These are phyloP conservation scores for Erebia palarica DNA, from an alignment of 2,888 invertebrate genomes.

Conservation along the genomic window DNA sequence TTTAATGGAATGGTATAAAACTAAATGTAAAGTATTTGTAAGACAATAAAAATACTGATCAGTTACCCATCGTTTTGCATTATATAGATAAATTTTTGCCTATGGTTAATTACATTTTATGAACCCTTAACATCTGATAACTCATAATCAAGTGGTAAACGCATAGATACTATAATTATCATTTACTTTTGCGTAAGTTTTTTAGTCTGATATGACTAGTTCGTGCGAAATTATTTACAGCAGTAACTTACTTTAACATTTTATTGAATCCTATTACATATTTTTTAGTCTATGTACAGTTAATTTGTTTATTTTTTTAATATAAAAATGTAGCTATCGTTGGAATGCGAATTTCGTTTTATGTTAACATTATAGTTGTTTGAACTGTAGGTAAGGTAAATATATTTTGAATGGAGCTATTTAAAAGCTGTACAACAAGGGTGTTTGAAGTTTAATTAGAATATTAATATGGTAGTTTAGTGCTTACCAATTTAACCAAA, in stretches of 20 bases:
- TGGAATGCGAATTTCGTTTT: slow-evolving; percentile 17
- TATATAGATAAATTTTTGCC: not conserved
- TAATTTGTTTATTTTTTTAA: slow-evolving; percentile 20
- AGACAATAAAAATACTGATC: no score
- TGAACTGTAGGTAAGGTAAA: not conserved
- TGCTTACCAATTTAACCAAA: slow-evolving; percentile 7
- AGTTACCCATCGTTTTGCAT: no score
- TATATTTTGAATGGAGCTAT: not conserved
- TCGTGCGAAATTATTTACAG: slow-evolving; percentile 48
- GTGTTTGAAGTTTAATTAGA: no score
- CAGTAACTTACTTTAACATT: slow-evolving; percentile 31
- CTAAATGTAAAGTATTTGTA: no score
- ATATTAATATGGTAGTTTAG: no score
- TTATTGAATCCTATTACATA: slow-evolving; percentile 30
- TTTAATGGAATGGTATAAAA: no score
- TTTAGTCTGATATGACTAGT: slow-evolving; percentile 44
- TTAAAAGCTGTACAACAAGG: no score
- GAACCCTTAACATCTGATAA: not conserved
- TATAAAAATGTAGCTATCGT: slow-evolving; percentile 25
- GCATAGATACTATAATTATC: not conserved
- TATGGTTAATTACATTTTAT: not conserved
- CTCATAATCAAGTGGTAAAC: not conserved
- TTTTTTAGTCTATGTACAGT: slow-evolving; percentile 33
- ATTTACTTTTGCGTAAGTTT: slow-evolving; percentile 3
- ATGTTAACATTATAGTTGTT: no score